Evolutionary conservation across 2,888 invertebrate species (phyloP), one percentile per base, ranked within the genome.

Genomic region (Crossocerus cetratus): DNA sequence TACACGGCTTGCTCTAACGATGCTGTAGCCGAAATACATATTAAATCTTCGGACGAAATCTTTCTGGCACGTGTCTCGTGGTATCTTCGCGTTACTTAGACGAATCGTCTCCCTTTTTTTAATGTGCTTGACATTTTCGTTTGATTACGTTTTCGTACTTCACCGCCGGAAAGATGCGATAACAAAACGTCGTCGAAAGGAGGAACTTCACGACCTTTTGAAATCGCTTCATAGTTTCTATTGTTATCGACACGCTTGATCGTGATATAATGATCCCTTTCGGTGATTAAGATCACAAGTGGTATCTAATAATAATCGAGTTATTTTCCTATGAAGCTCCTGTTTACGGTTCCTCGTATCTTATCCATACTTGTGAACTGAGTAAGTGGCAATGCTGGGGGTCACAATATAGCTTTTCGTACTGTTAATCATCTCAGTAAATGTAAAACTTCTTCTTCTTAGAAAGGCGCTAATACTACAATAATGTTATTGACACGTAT

Each of bases 181-280:
- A 80, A 80, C 80, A 80, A 80, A 80, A 75, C 70, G 69, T 71
- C 57, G 57, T 80, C 80, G 23, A 58, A 44, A 14, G 65, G 32
- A 44, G 58, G 5, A 79, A 79, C 74, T 79, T 78, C 79, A 65
- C 16, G 23, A 18, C 44, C 49, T 49, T 49, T 11, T 32, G 11
- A 32, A 32, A 32, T 32, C 1, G 8, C 11, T 32, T 32, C 5
- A 32, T 32, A 32, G 32, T 32, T 32, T 32, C 8, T 32, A 32
- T 32, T 5, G 8, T 11, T 32, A 32, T 32, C 32, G 4, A 11
- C 32, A 4, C 0, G 4, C 32, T 32, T 32, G 32, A 32, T 32
- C 32, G 32, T 8, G 11, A 32, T 32, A 32, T 32, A 32, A 32
- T 32, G 11, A 32, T 32, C 32, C 32, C 11, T 32, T 32, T 32